These are phyloP conservation scores for Brachionus asplanchnoidis DNA, from an alignment of 1,140 invertebrate genomes.

Conservation along the genomic window DNA sequence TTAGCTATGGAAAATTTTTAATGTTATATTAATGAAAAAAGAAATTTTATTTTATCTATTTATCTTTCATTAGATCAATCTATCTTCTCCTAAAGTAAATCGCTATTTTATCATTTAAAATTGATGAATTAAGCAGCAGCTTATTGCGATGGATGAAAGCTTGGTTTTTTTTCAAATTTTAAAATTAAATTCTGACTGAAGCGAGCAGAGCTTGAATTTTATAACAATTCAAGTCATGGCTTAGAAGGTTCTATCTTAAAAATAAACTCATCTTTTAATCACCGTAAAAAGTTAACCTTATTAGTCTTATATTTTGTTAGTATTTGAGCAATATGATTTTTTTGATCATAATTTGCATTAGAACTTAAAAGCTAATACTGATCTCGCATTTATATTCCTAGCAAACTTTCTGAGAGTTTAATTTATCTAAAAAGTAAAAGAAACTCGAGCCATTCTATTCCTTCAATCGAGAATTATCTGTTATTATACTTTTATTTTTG, in stretches of 20 bases:
- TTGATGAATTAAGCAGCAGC: background rate
- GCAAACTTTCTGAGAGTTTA: slow-evolving; percentile 15
- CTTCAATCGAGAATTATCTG: slow-evolving; percentile 20
- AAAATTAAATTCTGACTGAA: slow-evolving; percentile 2
- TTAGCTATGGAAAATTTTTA: background rate
- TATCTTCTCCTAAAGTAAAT: background rate
- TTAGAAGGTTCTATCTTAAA: background rate
- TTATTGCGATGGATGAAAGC: background rate
- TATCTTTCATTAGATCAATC: slow-evolving; percentile 26
- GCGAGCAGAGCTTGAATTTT: background rate
- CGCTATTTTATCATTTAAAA: background rate
- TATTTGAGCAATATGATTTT: background rate
- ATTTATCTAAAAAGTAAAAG: slow-evolving; percentile 19
- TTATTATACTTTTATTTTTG: slow-evolving; percentile 38
- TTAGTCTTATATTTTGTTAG: background rate
- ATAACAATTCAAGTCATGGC: slow-evolving; percentile 9
- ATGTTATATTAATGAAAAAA: slow-evolving; percentile 39
- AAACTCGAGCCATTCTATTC: background rate
- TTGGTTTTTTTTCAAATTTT: background rate
- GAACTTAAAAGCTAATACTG: background rate
- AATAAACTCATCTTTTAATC: background rate
- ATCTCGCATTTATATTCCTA: slow-evolving; percentile 17
- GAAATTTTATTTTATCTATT: slow-evolving; percentile 13
- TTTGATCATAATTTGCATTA: slow-evolving; percentile 40
- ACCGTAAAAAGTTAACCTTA: slow-evolving; percentile 31